phyloP scores from a whole-genome alignment of 2,888 invertebrate genomes.

The Athalia cordata region DNA sequence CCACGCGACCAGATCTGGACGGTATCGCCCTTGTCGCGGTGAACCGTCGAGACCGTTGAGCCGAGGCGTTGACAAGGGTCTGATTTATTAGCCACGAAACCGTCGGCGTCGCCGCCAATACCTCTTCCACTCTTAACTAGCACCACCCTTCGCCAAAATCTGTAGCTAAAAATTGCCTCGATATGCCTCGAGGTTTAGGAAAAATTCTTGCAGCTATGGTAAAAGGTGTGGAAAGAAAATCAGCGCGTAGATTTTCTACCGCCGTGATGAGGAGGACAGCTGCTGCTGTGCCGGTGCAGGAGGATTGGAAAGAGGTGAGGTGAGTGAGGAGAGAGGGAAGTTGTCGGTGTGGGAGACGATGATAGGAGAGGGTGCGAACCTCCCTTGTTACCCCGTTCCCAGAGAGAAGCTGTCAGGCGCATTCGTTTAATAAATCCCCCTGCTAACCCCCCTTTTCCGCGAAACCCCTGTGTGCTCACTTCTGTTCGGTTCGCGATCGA shows the following conservation, averaged over 20 bases:
- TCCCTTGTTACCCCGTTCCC: background rate
- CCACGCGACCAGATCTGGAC: conserved; percentile 43
- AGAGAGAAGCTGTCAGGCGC: conserved; percentile 36
- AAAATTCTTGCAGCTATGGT: too few species aligned
- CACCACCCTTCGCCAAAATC: background rate
- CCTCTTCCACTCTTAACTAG: conserved; percentile 20
- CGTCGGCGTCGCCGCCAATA: conserved; percentile 8
- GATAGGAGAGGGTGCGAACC: conserved; percentile 16
- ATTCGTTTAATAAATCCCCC: conserved; percentile 46
- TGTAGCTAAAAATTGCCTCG: too few species aligned
- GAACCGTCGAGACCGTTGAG: conserved; percentile 35
- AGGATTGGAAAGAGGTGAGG: background rate
- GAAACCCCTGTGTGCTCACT: conserved; percentile 25
- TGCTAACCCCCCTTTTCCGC: background rate
- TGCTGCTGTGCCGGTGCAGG: background rate
- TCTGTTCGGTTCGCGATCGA: conserved; percentile 45
- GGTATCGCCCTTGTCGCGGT: conserved; percentile 44
- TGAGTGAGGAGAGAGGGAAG: background rate
- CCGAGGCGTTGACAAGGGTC: conserved; percentile 45
- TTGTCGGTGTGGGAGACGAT: background rate
- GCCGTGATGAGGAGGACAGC: background rate
- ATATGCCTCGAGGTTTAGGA: too few species aligned
- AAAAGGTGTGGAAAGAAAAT: too few species aligned
- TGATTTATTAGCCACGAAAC: conserved; percentile 44
- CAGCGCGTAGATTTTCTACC: too few species aligned